phyloP scores from a whole-genome alignment of 35 echinoderm and acorn worm genomes.

The Hemicentrotus pulcherrimus region DNA sequence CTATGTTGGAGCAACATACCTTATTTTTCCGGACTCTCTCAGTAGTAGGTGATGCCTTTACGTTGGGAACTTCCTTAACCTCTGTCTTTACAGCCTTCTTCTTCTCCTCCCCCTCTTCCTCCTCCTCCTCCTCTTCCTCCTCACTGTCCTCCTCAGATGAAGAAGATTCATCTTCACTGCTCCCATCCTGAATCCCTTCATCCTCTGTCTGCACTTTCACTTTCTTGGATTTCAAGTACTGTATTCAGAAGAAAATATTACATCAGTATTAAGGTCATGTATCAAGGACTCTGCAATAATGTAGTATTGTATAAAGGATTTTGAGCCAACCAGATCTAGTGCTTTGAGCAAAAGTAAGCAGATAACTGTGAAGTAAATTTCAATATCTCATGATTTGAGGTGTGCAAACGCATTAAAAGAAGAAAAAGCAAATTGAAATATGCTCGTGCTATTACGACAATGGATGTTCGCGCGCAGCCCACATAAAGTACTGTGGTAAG shows the following conservation, averaged over 20 bases:
- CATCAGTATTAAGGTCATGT: not conserved
- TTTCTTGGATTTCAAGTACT: conserved; percentile 80
- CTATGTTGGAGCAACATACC: not conserved
- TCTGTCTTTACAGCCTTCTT: not conserved
- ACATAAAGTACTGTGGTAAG: too few relatives aligned
- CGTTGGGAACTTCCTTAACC: conserved; percentile 24
- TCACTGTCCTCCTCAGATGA: conserved; percentile 55
- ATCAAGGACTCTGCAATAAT: too few relatives aligned
- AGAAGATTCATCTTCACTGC: conserved; percentile 56
- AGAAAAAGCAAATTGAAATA: too few relatives aligned
- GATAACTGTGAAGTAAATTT: too few relatives aligned
- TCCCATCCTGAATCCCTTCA: conserved; percentile 40
- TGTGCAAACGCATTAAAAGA: too few relatives aligned
- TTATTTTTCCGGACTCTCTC: conserved; percentile 33
- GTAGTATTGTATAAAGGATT: too few relatives aligned
- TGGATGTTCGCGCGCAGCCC: too few relatives aligned
- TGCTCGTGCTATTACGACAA: too few relatives aligned
- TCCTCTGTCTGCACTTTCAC: conserved; percentile 52
- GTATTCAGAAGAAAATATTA: not conserved
- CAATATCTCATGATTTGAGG: too few relatives aligned
- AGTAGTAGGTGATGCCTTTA: not conserved
- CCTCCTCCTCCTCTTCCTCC: not conserved
- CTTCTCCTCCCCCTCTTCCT: conserved; percentile 22
- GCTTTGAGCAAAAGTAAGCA: too few relatives aligned
- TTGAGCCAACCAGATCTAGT: too few relatives aligned